Evolutionary conservation across 2,888 invertebrate genomes (phyloP).

Genomic region (Dinocampus coccinellae): DNA sequence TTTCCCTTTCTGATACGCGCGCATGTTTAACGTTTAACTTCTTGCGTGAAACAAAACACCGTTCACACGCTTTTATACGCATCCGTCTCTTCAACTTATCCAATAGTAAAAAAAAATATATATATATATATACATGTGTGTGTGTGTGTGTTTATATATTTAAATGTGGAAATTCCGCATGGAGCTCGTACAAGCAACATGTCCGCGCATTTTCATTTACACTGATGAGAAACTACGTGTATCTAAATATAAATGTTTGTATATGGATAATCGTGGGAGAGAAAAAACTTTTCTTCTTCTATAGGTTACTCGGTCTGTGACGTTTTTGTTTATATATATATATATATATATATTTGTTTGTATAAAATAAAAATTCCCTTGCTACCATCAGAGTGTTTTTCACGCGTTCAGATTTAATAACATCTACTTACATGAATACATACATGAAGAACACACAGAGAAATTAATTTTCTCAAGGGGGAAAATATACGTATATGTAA

Average conservation of each 20-base stretch:
- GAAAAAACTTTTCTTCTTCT: not conserved
- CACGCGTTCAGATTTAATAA: slow-evolving; percentile 11
- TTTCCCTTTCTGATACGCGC: slow-evolving; percentile 45
- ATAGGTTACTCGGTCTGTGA: slow-evolving; percentile 15
- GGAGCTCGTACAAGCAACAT: not conserved
- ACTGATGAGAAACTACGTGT: slow-evolving; percentile 32
- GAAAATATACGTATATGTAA: too few relatives aligned
- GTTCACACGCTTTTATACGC: slow-evolving; percentile 29
- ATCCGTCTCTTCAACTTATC: not conserved
- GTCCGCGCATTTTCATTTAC: slow-evolving; percentile 29
- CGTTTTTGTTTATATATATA: not conserved
- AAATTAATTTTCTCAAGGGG: not conserved
- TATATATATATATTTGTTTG: not conserved
- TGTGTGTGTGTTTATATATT: slow-evolving; percentile 2
- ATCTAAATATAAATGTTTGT: slow-evolving; percentile 6
- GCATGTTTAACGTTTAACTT: not conserved
- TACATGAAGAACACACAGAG: not conserved
- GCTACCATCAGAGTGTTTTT: not conserved
- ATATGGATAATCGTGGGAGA: slow-evolving; percentile 23
- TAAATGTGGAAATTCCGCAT: slow-evolving; percentile 23
- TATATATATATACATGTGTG: not conserved
- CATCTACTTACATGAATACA: slow-evolving; percentile 11
- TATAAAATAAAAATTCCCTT: not conserved
- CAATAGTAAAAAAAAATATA: not conserved
- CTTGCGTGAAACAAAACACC: not conserved